Evolutionary conservation across 2,888 invertebrate species (phyloP).

Genomic region (Synanthedon formicaeformis): DNA sequence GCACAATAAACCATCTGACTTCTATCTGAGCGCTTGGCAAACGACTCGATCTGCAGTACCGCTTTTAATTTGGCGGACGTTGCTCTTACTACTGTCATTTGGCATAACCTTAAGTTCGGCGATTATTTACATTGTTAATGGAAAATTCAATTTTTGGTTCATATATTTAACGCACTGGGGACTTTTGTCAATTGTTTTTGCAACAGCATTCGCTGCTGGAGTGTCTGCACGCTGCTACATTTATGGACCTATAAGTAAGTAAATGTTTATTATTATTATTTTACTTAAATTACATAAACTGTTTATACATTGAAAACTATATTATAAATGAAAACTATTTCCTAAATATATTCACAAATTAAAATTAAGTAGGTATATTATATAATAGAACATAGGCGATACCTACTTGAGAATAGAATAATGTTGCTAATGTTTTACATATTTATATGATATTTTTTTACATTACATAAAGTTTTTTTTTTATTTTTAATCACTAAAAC

Average conservation of each 20-base stretch:
- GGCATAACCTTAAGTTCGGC: constrained; percentile 41
- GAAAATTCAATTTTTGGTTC: constrained; percentile 44
- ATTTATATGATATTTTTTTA: no score
- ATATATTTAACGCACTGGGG: constrained; percentile 72
- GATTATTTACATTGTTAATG: constrained; percentile 30
- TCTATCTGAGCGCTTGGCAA: constrained; percentile 57
- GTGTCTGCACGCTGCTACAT: constrained; percentile 47
- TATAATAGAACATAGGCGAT: no score
- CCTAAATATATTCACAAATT: no score
- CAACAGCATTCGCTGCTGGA: constrained; percentile 40
- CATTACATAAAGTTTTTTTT: no score
- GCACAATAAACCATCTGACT: constrained; percentile 43
- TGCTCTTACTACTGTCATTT: constrained; percentile 42
- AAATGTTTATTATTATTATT: not conserved
- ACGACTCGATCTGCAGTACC: constrained; percentile 44
- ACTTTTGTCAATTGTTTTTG: constrained; percentile 32
- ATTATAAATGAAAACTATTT: no score
- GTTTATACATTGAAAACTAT: no score
- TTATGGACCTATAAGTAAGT: constrained; percentile 57
- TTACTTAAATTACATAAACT: no score
- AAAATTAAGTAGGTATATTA: no score
- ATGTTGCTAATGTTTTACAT: no score
- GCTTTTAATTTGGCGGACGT: constrained; percentile 40
- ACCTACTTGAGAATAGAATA: no score
- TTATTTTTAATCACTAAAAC: no score